Percentiles rank a stretch among this genome's conserved stretches.
phyloP scores from a whole-genome alignment of 2,888 invertebrate genomes.

The Linnaemya tessellans region DNA sequence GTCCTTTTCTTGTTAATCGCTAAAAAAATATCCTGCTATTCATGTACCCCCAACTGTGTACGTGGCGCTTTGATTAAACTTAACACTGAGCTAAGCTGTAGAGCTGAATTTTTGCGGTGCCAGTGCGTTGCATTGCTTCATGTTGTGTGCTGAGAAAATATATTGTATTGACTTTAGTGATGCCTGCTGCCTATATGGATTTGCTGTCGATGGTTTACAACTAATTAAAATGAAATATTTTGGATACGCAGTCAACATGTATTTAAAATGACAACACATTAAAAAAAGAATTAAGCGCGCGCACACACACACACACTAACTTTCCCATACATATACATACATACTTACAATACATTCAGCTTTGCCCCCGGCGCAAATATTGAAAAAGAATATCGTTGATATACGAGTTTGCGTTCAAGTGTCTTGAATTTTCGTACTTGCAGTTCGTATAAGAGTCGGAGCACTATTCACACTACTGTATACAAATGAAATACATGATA shows the following conservation, averaged over 20 bases:
- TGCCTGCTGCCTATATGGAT: conserved; percentile 66
- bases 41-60: not conserved
- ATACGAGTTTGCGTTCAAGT: not conserved
- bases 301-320: not conserved
- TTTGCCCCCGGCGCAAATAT: conserved; percentile 13
- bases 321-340: not conserved
- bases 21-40: not conserved
- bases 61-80: conserved; percentile 42
- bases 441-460: conserved; percentile 4
- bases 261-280: conserved; percentile 72
- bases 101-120: not conserved
- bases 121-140: not conserved
- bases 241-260: conserved; percentile 72
- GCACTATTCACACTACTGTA: conserved; percentile 42
- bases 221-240: conserved; percentile 73
- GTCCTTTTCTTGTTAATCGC: not conserved
- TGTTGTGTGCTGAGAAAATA: conserved; percentile 30
- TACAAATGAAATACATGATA: conserved; percentile 69
- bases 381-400: conserved; percentile 16
- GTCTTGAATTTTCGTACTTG: conserved; percentile 1
- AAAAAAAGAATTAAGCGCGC: conserved; percentile 26
- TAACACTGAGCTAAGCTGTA: conserved; percentile 37
- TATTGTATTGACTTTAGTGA: conserved; percentile 66
- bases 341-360: not conserved
- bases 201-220: conserved; percentile 71